Percentiles rank a stretch among this genome's conserved stretches.
These are phyloP conservation scores for Brachionus plicatilis DNA, from an alignment of 1,140 invertebrate species.

Conservation along the genomic window DNA sequence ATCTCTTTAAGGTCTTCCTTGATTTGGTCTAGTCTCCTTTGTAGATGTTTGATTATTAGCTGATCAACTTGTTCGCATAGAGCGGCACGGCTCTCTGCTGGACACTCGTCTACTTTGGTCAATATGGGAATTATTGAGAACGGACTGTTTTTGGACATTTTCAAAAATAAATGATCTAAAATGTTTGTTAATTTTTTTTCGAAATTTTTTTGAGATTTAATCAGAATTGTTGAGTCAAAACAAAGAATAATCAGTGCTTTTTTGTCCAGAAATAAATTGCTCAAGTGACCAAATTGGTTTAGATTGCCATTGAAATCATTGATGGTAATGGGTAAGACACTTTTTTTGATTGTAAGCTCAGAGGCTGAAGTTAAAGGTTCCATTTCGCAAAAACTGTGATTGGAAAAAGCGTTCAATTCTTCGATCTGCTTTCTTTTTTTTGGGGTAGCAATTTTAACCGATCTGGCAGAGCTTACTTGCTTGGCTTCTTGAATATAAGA, in stretches of 20 bases:
- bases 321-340: conserved; percentile 2
- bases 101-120: background rate
- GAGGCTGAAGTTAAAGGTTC: background rate
- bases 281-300: conserved; percentile 5
- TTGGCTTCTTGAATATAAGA: background rate
- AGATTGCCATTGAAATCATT: conserved; percentile 19
- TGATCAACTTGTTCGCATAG: background rate
- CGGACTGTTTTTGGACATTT: conserved; percentile 16
- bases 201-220: background rate
- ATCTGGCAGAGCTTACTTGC: background rate
- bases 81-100: background rate
- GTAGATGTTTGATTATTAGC: background rate
- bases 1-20: conserved; percentile 5
- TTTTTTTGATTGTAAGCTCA: background rate
- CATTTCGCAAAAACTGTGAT: background rate
- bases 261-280: conserved; percentile 27
- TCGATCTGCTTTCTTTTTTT: background rate
- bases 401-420: conserved; percentile 9
- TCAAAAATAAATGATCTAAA: conserved; percentile 6
- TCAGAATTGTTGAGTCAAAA: background rate
- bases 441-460: background rate
- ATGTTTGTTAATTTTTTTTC: background rate
- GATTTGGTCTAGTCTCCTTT: background rate
- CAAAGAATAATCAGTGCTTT: background rate
- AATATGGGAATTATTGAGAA: conserved; percentile 18